These are phyloP conservation scores for Diarsia dahlii DNA, from an alignment of 2,888 invertebrate genomes.

Conservation along the genomic window DNA sequence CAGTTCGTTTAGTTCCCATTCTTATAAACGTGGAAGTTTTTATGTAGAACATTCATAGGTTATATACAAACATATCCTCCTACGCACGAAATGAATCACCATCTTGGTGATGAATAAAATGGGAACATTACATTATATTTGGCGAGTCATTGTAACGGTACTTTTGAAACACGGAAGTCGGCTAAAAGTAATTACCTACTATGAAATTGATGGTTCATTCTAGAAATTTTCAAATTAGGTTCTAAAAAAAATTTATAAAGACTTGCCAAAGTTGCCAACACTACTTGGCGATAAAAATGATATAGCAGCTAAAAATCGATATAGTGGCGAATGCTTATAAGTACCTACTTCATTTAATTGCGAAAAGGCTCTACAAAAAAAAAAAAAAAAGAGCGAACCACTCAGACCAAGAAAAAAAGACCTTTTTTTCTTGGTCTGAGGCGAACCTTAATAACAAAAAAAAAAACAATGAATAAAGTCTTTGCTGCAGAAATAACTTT, in stretches of 20 bases:
- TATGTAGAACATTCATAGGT: conserved; percentile 50
- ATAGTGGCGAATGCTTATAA: no score
- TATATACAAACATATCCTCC: conserved; percentile 61
- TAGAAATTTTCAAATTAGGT: conserved; percentile 36
- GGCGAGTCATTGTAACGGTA: conserved; percentile 69
- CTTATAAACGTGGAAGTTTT: conserved; percentile 44
- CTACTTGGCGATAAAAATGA: not conserved
- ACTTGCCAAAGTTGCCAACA: not conserved
- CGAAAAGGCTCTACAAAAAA: not conserved
- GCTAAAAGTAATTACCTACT: conserved; percentile 51
- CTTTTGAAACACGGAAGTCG: conserved; percentile 62
- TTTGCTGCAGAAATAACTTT: not conserved
- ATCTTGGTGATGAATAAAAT: conserved; percentile 67
- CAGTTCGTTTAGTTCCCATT: conserved; percentile 19
- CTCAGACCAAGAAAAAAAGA: no score
- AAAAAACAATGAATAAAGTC: not conserved
- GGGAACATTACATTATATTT: conserved; percentile 62
- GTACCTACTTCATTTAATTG: not conserved
- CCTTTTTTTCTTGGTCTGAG: no score
- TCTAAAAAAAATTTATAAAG: conserved; percentile 4
- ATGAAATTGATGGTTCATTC: conserved; percentile 54
- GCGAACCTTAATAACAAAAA: not conserved
- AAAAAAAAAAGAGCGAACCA: no score
- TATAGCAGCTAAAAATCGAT: no score
- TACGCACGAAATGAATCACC: conserved; percentile 72